A percentile compares a stretch with the other conserved stretches of the same genome.
Evolutionary conservation across 2,888 invertebrate species (phyloP).

Genomic region (Torymus tubicola): DNA sequence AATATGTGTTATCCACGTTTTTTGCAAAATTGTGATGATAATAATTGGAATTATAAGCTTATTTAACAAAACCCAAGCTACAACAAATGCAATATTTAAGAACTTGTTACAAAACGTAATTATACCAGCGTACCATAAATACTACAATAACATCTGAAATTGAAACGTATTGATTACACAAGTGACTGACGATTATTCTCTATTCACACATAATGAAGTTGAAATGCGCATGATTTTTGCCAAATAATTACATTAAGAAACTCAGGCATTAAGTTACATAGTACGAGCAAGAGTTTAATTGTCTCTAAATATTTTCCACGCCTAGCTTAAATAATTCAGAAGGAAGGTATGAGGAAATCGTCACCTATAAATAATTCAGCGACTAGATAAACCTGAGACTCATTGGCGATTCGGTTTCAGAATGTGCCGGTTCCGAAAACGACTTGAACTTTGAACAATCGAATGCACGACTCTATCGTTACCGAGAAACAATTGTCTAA

Average conservation of each 20-base stretch:
- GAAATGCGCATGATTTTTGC: constrained; percentile 14
- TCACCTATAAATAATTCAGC: constrained; percentile 45
- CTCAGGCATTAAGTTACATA: not conserved
- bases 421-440: constrained; percentile 31
- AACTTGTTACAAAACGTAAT: constrained; percentile 15
- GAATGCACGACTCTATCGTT: not conserved
- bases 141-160: constrained; percentile 8
- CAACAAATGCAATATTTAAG: not conserved
- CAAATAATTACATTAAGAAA: constrained; percentile 33
- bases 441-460: constrained; percentile 32
- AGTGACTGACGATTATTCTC: not conserved
- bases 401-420: constrained; percentile 43
- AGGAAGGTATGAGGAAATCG: constrained; percentile 40
- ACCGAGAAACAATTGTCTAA: too few species aligned
- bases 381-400: constrained; percentile 49
- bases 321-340: constrained; percentile 48
- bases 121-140: not conserved
- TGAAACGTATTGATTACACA: constrained; percentile 14
- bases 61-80: not conserved
- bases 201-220: constrained; percentile 5
- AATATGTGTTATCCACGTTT: constrained; percentile 6
- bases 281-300: constrained; percentile 30
- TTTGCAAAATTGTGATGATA: not conserved
- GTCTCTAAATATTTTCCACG: constrained; percentile 36
- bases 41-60: not conserved